Conservation (phyloP, 2,888 invertebrate genomes). For the Rosalia funebris region DNA sequence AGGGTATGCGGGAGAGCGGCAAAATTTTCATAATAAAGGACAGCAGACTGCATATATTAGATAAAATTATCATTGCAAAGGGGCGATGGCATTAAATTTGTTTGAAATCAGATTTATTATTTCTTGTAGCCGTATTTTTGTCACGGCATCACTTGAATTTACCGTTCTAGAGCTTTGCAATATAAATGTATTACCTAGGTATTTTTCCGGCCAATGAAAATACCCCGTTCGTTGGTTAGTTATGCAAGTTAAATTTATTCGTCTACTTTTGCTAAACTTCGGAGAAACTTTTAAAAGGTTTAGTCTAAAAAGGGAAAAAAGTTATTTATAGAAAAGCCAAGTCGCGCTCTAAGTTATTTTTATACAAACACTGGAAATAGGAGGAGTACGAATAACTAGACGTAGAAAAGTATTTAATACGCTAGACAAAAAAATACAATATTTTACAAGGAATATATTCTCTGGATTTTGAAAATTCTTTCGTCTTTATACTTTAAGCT, state of each 20-base stretch:
- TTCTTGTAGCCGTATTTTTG: background rate
- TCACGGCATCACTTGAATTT: too few relatives aligned
- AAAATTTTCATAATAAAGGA: slow-evolving; percentile 24
- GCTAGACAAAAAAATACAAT: too few relatives aligned
- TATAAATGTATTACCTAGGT: too few relatives aligned
- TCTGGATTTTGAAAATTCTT: too few relatives aligned
- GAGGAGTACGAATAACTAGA: too few relatives aligned
- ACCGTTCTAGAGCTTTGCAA: too few relatives aligned
- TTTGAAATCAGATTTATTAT: slow-evolving; percentile 7
- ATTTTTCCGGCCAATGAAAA: too few relatives aligned
- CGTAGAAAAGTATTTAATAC: too few relatives aligned
- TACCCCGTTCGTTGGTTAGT: background rate
- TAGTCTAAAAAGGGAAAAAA: background rate
- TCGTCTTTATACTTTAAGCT: too few relatives aligned
- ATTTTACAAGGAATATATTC: too few relatives aligned
- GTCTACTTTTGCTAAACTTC: background rate
- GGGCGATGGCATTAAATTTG: slow-evolving; percentile 2
- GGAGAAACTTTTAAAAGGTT: background rate
- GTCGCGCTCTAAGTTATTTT: too few relatives aligned
- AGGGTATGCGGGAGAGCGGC: slow-evolving; percentile 15
- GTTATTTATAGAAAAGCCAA: background rate
- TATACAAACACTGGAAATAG: too few relatives aligned
- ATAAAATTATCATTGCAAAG: slow-evolving; percentile 26
- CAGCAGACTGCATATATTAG: slow-evolving; percentile 24
- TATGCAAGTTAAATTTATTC: background rate